Evolutionary conservation across 2,113 vertebrate genomes (phyloP), one percentile per base, ranked within the genome.

Genomic region (Colinus virginianus): DNA sequence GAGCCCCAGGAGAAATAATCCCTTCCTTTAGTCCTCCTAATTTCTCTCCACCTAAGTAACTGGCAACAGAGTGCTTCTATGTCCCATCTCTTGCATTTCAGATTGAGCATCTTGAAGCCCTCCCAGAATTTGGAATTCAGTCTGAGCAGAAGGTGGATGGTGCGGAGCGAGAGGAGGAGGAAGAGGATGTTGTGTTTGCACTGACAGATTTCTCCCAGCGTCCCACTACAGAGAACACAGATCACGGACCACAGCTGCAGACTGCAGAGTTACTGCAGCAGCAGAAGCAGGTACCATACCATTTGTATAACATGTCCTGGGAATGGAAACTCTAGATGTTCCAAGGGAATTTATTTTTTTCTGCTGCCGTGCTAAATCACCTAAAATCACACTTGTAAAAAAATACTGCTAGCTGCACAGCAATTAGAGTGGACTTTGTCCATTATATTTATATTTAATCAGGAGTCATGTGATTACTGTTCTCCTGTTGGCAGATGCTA

Each of bases 211-310:
- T 96, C 96, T 92, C 98, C 80, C 97, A 96, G 36, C 97, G 74
- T 79, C 91, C 96, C 48, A 88, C 89, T 3, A 74, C 36, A 0
- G 98, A 98, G 69, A 89, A 64, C 22, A 62, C 87, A 5, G 98
- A 98, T 13, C 91, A 94, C 1, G 95, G 95, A 22, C 96, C 97
- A 4, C 96, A 97, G 48, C 96, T 98, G 66, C 97, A 97, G 66
- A 98, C 98, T 48, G 95, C 97, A 11, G 98, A 99, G 5, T 84
- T 98, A 91, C 95, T 97, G 45, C 98, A 98, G 97, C 97, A 98
- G 75, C 98, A 98, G 68, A 98, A 98, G 97, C 99, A 99, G 99
- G 99, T 99, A 97, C 45, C 72, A 23, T 22, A 69, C 16, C 3
- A 6, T 42, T 74, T 92, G 22, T 84, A 1, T 55, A 7, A 48